Evolutionary conservation across 1,140 invertebrate genomes (phyloP).

Genomic region (Drosophila parvula): DNA sequence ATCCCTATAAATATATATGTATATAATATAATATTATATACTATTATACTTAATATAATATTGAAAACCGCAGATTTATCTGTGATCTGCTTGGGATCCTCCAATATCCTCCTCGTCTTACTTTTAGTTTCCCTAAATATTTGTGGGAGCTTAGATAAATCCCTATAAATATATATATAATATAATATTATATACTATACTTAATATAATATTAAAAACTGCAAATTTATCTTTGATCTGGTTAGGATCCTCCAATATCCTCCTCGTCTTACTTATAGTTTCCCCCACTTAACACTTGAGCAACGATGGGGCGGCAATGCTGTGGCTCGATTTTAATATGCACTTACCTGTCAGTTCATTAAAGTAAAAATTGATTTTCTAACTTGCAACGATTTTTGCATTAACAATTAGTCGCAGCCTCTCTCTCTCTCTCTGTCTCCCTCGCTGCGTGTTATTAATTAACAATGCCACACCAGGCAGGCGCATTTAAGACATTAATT

Average conservation of each 20-base stretch:
- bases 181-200: no score
- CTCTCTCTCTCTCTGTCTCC: neutral
- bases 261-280: slow-evolving; percentile 27
- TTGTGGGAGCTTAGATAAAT: no score
- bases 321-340: slow-evolving; percentile 60
- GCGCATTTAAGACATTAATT: slow-evolving; percentile 80
- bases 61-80: no score
- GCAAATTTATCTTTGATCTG: no score
- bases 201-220: no score
- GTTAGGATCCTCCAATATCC: neutral
- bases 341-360: slow-evolving; percentile 77
- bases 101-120: slow-evolving; percentile 6
- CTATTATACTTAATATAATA: no score
- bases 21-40: no score
- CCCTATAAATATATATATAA: no score
- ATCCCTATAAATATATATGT: no score
- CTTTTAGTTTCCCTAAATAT: slow-evolving; percentile 25
- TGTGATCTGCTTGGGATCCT: neutral
- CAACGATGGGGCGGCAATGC: slow-evolving; percentile 2
- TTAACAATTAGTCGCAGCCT: slow-evolving; percentile 69
- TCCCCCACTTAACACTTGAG: slow-evolving; percentile 44
- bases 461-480: slow-evolving; percentile 81
- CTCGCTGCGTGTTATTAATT: slow-evolving; percentile 74
- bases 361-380: slow-evolving; percentile 83
- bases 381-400: slow-evolving; percentile 82